Percentiles rank a stretch among this genome's conserved stretches.
Evolutionary conservation across 2,888 invertebrate genomes (phyloP).

Genomic region (Branchellion lobata): DNA sequence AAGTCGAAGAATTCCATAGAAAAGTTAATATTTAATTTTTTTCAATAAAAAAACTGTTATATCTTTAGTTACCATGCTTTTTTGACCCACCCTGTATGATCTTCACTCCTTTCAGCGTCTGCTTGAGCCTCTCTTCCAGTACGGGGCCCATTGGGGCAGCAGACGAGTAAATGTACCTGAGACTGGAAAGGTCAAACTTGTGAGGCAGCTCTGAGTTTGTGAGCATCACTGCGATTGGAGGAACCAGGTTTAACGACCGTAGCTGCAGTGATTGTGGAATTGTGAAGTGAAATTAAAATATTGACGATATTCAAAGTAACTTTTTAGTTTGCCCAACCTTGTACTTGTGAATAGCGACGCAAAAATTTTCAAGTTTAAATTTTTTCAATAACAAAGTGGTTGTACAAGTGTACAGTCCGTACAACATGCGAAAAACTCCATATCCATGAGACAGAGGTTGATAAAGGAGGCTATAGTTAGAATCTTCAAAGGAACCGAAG

Average conservation of each 20-base stretch:
- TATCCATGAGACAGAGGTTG: conserved; percentile 1
- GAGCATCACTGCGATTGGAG: conserved; percentile 42
- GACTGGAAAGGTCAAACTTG: conserved; percentile 40
- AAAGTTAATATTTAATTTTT: neutral
- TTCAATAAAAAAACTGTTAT: neutral
- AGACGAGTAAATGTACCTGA: conserved; percentile 13
- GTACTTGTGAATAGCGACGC: neutral
- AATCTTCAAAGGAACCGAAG: neutral
- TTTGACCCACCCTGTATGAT: neutral
- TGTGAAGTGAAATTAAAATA: neutral
- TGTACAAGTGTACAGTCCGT: neutral
- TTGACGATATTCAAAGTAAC: neutral
- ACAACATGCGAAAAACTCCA: neutral
- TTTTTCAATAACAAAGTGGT: neutral
- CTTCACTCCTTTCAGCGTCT: neutral
- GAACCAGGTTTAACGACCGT: conserved; percentile 24
- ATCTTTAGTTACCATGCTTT: neutral
- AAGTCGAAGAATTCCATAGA: neutral
- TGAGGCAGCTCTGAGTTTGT: conserved; percentile 28
- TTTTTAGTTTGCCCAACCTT: neutral
- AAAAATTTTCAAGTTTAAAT: neutral
- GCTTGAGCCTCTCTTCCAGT: neutral
- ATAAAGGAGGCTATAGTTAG: neutral
- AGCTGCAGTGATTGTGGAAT: conserved; percentile 16
- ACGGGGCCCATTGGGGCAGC: conserved; percentile 23